Base-by-base conservation (phyloP, 2,797 vertebrate species). In the Gallinago stenura region DNA sequence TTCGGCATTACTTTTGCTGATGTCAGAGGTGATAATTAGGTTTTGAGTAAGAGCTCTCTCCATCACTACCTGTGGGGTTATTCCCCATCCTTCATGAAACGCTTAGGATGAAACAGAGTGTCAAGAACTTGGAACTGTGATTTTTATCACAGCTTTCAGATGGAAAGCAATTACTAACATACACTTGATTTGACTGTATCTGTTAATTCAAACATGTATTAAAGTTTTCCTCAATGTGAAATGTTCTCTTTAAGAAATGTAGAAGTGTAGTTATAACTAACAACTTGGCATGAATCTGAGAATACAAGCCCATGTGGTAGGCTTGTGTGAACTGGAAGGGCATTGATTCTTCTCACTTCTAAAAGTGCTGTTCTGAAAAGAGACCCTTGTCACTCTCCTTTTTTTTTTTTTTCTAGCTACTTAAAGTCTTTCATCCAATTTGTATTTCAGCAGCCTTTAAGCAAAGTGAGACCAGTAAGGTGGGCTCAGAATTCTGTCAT, bases 211-310 rank as follows among this genome's bases (percentile, higher is more conserved):
- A 41, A 56, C 58, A 9, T 41, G 13, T 19, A 15, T 31, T 53
- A 72, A 95, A 95, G 91, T 96, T 97, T 96, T 97, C 96, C 93
- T 90, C 94, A 93, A 87, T 90, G 89, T 77, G 85, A 96, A 96
- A 95, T 88, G 80, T 95, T 95, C 90, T 94, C 85, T 96, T 96
- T 95, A 96, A 96, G 96, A 92, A 89, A 41, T 1, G 12, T 73
- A 46, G 57, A 89, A 58, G 69, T 13, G 30, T 78, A 86, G 69
- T 81, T 93, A 5, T 8, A 95, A 88, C 93, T 93, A 94, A 91
- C 90, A 96, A 15, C 60, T 72, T 84, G 70, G n/a, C 70, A 25
- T 83, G 73, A 72, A 76, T 85, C 66, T 58, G 58, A 77, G 89
- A 62, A 35, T 46, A 60, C 7, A 13, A 66, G 94, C 80, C 76